These are phyloP conservation scores for Zaprionus bogoriensis DNA, from an alignment of 2,888 invertebrate species.

Conservation along the genomic window DNA sequence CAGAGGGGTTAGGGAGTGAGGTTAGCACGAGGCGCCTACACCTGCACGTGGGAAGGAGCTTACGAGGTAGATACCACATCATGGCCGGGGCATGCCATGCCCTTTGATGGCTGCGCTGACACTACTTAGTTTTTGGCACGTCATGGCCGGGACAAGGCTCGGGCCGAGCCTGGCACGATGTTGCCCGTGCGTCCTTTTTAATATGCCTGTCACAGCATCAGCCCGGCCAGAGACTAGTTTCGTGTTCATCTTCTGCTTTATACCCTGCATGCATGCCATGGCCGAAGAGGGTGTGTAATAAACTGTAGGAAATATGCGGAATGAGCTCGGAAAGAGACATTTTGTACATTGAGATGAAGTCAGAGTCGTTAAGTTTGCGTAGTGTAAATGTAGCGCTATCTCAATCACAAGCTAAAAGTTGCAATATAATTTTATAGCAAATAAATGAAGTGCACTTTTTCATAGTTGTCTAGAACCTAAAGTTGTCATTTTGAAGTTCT, in stretches of 20 bases:
- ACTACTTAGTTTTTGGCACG: constrained; percentile 76
- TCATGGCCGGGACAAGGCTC: constrained; percentile 36
- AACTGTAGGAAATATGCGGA: background rate
- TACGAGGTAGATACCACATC: constrained; percentile 35
- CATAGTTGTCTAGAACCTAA: too few relatives aligned
- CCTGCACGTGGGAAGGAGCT: constrained; percentile 57
- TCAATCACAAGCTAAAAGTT: too few relatives aligned
- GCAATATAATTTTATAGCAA: too few relatives aligned
- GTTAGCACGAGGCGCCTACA: constrained; percentile 39
- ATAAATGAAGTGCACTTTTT: too few relatives aligned
- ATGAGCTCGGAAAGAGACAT: background rate
- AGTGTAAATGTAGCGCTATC: too few relatives aligned
- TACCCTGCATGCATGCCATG: background rate
- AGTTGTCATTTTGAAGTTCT: too few relatives aligned
- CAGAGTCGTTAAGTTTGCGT: too few relatives aligned
- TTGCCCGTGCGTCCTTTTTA: constrained; percentile 57
- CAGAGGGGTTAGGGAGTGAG: background rate
- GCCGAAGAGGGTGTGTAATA: background rate
- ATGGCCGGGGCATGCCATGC: constrained; percentile 45
- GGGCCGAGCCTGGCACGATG: constrained; percentile 14
- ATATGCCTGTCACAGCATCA: constrained; percentile 74
- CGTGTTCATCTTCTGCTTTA: constrained; percentile 21
- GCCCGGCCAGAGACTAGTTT: constrained; percentile 60
- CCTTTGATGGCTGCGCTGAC: constrained; percentile 70
- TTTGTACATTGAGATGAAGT: too few relatives aligned